Base-by-base conservation (phyloP, 2,888 invertebrate species). In the Callinectes sapidus region DNA sequence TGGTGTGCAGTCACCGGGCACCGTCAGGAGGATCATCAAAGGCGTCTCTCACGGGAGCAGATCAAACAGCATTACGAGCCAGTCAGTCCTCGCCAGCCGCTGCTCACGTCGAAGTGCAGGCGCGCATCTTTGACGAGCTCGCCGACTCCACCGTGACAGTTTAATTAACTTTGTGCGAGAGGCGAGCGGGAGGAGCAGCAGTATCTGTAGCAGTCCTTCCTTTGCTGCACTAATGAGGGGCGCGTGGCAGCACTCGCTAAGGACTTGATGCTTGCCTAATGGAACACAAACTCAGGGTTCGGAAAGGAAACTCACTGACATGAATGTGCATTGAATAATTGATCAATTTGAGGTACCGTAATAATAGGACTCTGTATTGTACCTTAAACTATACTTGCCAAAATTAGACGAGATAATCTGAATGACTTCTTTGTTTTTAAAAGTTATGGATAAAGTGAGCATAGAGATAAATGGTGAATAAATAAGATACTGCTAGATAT, bases 121-220 rank as follows among this genome's bases (percentile, higher is more conserved):
- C 71, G 28, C 71, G 71, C 71, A 71, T 71, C 71, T 71, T 28
- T 71, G 71, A 71, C 71, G n/a, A 71, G 71, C 71, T 71, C n/a
- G 71, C 23, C n/a, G 71, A 71, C 71, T 71, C 71, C 23, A 28
- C 71, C 71, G 71, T 71, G 71, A 71, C 71, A 71, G n/a, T 71
- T 71, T 71, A 71, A 71, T 71, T 71, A 71, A 71, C 71, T 71
- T 71, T 28, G 71, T 71, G n/a, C 3, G 71, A 23, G 71, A 71
- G 71, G 71, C 23, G 23, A 71, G 71, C 71, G 10, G 1, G 71
- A 71, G 71, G 71, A 71, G 71, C 71, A 71, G 71, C 71, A 71
- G 71, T 71, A 71, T 71, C 71, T 71, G 71, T 71, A n/a, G n/a
- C 71, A 23, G n/a, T 71, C 71, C 71, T 71, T n/a, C 71, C 71